Evolutionary conservation across 2,113 vertebrate species (phyloP).

Genomic region (Ellobius talpinus): DNA sequence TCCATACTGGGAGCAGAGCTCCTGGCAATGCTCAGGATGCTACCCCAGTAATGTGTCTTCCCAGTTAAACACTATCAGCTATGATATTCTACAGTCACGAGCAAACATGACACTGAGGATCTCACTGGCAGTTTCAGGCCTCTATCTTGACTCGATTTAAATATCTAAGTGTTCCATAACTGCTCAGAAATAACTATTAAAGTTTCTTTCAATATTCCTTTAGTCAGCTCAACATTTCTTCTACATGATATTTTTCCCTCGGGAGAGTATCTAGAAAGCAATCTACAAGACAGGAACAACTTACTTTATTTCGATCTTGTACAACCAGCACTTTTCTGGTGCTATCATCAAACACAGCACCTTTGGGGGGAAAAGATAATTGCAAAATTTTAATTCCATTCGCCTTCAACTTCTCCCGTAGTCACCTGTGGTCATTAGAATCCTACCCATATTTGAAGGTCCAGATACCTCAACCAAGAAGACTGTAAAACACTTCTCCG

Average conservation of each 20-base stretch:
- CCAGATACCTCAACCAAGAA: conserved; percentile 16
- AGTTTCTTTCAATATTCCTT: not conserved
- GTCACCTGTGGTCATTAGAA: conserved; percentile 3
- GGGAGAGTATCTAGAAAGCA: conserved; percentile 42
- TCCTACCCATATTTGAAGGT: not conserved
- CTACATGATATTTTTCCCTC: conserved; percentile 31
- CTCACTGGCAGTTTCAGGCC: not conserved
- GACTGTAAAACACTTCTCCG: not conserved
- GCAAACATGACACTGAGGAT: not conserved
- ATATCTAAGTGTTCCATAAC: not conserved
- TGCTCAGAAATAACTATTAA: not conserved
- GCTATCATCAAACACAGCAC: conserved; percentile 94
- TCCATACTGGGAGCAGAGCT: not conserved
- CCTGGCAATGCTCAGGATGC: not conserved
- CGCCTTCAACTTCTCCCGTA: not conserved
- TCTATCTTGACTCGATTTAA: not conserved
- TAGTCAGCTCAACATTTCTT: conserved; percentile 5
- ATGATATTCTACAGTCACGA: not conserved
- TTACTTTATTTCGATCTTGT: conserved; percentile 96
- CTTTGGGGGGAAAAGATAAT: conserved; percentile 73
- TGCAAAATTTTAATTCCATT: conserved; percentile 36
- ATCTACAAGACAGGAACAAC: conserved; percentile 63
- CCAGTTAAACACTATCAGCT: not conserved
- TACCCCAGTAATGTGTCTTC: not conserved
- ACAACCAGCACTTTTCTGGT: conserved; percentile 95